phyloP scores from a whole-genome alignment of 2,113 vertebrate species.

The Gadus chalcogrammus region DNA sequence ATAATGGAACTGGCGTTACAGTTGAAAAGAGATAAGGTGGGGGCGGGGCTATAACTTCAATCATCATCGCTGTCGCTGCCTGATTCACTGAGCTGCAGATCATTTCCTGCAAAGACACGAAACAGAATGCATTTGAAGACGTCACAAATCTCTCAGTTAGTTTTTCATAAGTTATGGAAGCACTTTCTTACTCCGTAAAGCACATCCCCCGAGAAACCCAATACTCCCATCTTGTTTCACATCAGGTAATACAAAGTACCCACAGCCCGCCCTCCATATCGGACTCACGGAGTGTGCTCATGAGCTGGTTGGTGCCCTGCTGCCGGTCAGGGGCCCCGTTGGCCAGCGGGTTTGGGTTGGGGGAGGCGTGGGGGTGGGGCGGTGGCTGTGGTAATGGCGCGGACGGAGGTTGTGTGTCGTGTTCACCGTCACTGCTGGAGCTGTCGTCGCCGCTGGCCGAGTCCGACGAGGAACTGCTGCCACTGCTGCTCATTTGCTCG shows the following conservation, averaged over 20 bases:
- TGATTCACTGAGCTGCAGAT: conserved; percentile 96
- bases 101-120: conserved; percentile 79
- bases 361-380: conserved; percentile 61
- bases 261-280: too few species aligned
- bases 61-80: conserved; percentile 97
- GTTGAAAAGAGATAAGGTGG: conserved; percentile 23
- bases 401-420: conserved; percentile 57
- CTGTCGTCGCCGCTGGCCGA: conserved; percentile 88
- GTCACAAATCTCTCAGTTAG: too few species aligned
- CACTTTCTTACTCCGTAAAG: too few species aligned
- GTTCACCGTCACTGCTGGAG: conserved; percentile 85
- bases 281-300: conserved; percentile 92
- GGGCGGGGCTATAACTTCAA: conserved; percentile 50
- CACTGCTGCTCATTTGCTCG: conserved; percentile 98
- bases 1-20: conserved; percentile 11
- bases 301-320: conserved; percentile 89
- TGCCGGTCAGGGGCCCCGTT: conserved; percentile 81
- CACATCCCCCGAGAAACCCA: too few species aligned
- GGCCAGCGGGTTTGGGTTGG: conserved; percentile 70
- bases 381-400: conserved; percentile 47
- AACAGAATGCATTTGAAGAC: conserved; percentile 15
- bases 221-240: too few species aligned
- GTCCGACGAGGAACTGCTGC: conserved; percentile 89
- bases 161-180: too few species aligned
- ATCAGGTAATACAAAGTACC: too few species aligned